Percentiles rank a stretch among this genome's conserved stretches.
Evolutionary conservation across 2,113 vertebrate species (phyloP).

Genomic region (Forbesichthys papilliferus): DNA sequence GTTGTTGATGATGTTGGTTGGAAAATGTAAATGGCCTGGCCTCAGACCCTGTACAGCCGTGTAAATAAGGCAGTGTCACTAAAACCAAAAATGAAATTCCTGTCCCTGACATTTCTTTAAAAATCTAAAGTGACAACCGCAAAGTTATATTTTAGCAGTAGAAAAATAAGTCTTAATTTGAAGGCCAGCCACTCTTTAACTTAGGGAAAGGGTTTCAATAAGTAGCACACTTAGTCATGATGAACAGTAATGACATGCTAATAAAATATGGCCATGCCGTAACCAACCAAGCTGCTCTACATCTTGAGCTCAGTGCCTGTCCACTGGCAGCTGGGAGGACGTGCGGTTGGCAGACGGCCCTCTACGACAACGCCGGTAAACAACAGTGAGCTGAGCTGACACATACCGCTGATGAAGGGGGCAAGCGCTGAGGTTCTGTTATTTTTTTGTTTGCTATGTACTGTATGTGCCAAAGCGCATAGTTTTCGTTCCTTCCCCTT

Average conservation of each 20-base stretch:
- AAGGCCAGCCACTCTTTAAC: neutral
- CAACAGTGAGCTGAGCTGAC: constrained; percentile 73
- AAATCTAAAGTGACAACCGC: neutral
- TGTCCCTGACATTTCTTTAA: constrained; percentile 5
- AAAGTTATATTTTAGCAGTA: neutral
- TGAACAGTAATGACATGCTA: constrained; percentile 19
- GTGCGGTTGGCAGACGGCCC: constrained; percentile 71
- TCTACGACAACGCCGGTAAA: constrained; percentile 64
- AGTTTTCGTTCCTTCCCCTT: constrained; percentile 58
- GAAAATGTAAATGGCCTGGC: constrained; percentile 5
- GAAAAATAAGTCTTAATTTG: neutral
- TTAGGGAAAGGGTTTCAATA: neutral
- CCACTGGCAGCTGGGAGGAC: constrained; percentile 51
- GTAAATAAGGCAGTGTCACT: neutral
- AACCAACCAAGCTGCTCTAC: constrained; percentile 33
- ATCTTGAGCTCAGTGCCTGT: constrained; percentile 43
- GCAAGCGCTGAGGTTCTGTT: constrained; percentile 54
- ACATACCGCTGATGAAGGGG: constrained; percentile 68
- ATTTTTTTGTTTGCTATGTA: constrained; percentile 69
- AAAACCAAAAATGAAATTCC: constrained; percentile 5
- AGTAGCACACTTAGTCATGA: neutral
- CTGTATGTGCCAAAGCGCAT: constrained; percentile 36
- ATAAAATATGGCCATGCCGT: constrained; percentile 44
- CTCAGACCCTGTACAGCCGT: constrained; percentile 4
- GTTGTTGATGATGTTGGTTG: constrained; percentile 24